Evolutionary conservation across 2,888 invertebrate species (phyloP).

Genomic region (Belgica antarctica): DNA sequence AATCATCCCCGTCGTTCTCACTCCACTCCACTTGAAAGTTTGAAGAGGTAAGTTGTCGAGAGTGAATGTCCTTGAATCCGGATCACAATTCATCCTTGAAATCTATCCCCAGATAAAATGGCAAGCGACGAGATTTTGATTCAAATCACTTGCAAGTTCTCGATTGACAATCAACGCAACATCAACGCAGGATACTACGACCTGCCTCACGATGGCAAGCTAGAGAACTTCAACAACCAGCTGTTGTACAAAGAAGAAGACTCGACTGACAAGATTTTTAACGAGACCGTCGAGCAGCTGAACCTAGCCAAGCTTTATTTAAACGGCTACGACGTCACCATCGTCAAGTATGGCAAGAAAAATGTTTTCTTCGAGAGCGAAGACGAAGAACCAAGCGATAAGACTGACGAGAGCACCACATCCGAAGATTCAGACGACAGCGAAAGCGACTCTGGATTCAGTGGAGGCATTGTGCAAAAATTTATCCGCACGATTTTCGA

Average conservation of each 20-base stretch:
- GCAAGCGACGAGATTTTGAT: slow-evolving; percentile 21
- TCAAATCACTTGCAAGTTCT: slow-evolving; percentile 23
- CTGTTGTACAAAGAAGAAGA: slow-evolving; percentile 9
- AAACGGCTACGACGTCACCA: slow-evolving; percentile 74
- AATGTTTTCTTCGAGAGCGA: slow-evolving; percentile 53
- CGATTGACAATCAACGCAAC: slow-evolving; percentile 17
- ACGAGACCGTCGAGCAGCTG: slow-evolving; percentile 62
- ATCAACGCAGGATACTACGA: slow-evolving; percentile 34
- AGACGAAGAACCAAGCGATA: background rate
- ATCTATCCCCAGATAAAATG: background rate
- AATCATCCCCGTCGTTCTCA: background rate
- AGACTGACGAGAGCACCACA: slow-evolving; percentile 26
- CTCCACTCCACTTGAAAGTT: background rate
- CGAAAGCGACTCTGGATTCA: background rate
- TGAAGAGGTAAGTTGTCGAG: background rate
- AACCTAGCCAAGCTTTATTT: slow-evolving; percentile 63
- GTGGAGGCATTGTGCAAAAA: slow-evolving; percentile 61
- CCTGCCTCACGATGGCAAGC: slow-evolving; percentile 28
- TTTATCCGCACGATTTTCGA: slow-evolving; percentile 70
- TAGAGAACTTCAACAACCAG: slow-evolving; percentile 32
- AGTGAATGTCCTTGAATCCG: background rate
- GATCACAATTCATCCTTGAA: background rate
- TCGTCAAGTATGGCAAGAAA: slow-evolving; percentile 67
- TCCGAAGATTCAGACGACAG: slow-evolving; percentile 15
- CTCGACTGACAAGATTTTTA: slow-evolving; percentile 63